Base-by-base conservation (phyloP, 2,888 invertebrate species). In the Mimachlamys varia region DNA sequence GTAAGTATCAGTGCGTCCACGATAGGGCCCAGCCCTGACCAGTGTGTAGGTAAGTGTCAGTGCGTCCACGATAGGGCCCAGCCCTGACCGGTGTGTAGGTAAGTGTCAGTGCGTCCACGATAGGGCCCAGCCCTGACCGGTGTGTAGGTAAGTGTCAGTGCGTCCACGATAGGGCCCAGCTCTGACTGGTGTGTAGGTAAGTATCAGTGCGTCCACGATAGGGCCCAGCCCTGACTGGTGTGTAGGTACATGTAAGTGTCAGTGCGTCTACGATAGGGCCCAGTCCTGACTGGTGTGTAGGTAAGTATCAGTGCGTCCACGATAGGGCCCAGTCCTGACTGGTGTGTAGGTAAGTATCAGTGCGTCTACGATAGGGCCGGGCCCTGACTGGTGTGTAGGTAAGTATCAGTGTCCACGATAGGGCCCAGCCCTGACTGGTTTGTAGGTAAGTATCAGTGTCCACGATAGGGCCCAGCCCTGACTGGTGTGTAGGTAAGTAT, bases 181-280 rank as follows among this genome's bases (percentile, higher is more conserved):
- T 99, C 99, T 0, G 99, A 99, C 97, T 99, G 99, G 99, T 98
- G 99, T 91, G 98, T 99, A 0, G 99, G 99, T 96, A 92, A 93
- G 96, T 92, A 88, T 88, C n/a, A 53, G 53, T 53, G 5, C 15
- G 7, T 19, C 27, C 44, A 44, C 44, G 38, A 19, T 99, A 91
- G 99, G 98, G 92, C 99, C 99, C 0, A 99, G 99, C 0, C 99
- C 99, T 0, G 99, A 99, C 97, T 99, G 99, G 99, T 98, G 99
- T 90, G 98, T 99, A 0, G 99, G 99, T 96, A 92, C n/a, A n/a
- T n/a, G n/a, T n/a, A n/a, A 93, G 96, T 92, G 76, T 62, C 38
- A 53, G 44, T 44, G 4, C 15, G 53, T 10, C 53, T 15, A 53
- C 19, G 53, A 19, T 53, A 53, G 7, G 58, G 58, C 58, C 22